Evolutionary conservation across 2,797 vertebrate genomes (phyloP).

Genomic region (Parauchenoglanis punctatus): DNA sequence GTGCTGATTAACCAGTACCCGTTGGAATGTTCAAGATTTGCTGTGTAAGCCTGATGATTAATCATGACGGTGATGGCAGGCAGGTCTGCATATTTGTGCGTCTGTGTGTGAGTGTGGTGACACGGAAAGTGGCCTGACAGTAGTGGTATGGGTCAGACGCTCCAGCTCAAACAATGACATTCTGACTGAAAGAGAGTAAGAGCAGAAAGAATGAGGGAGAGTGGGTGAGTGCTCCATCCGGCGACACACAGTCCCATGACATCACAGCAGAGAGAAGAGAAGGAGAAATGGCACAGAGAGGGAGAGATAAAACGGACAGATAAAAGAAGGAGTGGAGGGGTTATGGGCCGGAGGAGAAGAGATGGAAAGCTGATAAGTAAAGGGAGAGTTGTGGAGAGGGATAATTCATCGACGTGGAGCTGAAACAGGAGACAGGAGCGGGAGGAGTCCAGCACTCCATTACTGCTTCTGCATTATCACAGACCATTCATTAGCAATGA

Average conservation of each 20-base stretch:
- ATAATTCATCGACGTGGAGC: constrained; percentile 56
- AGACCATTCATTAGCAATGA: constrained; percentile 53
- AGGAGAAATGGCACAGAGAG: constrained; percentile 69
- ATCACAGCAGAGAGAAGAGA: constrained; percentile 65
- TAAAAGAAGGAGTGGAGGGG: constrained; percentile 66
- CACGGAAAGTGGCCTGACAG: constrained; percentile 21
- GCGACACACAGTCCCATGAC: constrained; percentile 75
- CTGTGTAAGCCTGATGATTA: constrained; percentile 7
- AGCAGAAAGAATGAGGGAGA: constrained; percentile 29
- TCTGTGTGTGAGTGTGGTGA: constrained; percentile 2
- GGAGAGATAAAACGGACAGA: constrained; percentile 74
- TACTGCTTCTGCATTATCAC: constrained; percentile 54
- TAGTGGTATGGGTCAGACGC: constrained; percentile 16
- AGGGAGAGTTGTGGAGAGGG: constrained; percentile 49
- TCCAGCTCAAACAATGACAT: constrained; percentile 22
- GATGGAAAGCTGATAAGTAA: constrained; percentile 53
- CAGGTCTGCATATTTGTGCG: constrained; percentile 23
- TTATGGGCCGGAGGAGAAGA: constrained; percentile 53
- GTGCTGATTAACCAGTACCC: constrained; percentile 21
- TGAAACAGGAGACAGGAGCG: constrained; percentile 58
- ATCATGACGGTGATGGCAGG: constrained; percentile 27
- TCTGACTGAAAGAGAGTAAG: constrained; percentile 35
- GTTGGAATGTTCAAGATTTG: constrained; percentile 39
- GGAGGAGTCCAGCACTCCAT: constrained; percentile 45
- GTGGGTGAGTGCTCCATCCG: constrained; percentile 44